phyloP scores from a whole-genome alignment of 2,797 vertebrate genomes.

The Microctenopoma steveboyesi region DNA sequence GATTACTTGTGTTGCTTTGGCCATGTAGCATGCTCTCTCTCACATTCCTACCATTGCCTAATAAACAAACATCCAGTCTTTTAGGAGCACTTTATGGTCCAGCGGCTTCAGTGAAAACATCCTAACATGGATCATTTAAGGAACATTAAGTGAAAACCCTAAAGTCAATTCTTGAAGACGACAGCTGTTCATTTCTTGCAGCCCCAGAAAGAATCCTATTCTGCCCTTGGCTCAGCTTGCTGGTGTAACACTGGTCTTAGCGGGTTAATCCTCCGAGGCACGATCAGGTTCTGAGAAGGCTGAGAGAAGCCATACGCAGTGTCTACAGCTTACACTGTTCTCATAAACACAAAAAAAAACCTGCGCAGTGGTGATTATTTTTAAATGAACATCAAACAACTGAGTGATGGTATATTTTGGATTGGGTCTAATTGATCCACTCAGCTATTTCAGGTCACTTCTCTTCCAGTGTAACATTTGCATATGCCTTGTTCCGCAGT shows the following conservation, averaged over 20 bases:
- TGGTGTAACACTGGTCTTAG: slow-evolving; percentile 12
- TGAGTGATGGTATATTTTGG: slow-evolving; percentile 1
- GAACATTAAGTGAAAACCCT: slow-evolving; percentile 9
- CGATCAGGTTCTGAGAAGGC: slow-evolving; percentile 1
- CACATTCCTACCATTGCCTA: not conserved
- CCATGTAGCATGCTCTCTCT: too few species aligned
- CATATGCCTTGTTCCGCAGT: not conserved
- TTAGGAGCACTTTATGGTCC: not conserved
- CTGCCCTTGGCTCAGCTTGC: not conserved
- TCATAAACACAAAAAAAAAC: slow-evolving; percentile 1
- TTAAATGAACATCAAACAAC: slow-evolving; percentile 15
- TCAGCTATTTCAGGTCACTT: not conserved
- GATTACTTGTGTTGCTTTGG: too few species aligned
- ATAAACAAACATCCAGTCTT: not conserved
- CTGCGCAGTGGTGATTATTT: not conserved
- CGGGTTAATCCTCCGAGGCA: slow-evolving; percentile 23
- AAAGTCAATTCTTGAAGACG: slow-evolving; percentile 4
- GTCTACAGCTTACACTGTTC: not conserved
- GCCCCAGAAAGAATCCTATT: not conserved
- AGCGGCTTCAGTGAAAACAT: not conserved
- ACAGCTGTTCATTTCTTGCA: slow-evolving; percentile 17
- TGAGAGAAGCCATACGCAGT: not conserved
- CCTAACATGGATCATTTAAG: not conserved
- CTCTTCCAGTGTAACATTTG: not conserved
- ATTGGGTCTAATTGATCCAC: not conserved